These are phyloP conservation scores for Baronia brevicornis DNA, from an alignment of 2,888 invertebrate genomes.

Conservation along the genomic window DNA sequence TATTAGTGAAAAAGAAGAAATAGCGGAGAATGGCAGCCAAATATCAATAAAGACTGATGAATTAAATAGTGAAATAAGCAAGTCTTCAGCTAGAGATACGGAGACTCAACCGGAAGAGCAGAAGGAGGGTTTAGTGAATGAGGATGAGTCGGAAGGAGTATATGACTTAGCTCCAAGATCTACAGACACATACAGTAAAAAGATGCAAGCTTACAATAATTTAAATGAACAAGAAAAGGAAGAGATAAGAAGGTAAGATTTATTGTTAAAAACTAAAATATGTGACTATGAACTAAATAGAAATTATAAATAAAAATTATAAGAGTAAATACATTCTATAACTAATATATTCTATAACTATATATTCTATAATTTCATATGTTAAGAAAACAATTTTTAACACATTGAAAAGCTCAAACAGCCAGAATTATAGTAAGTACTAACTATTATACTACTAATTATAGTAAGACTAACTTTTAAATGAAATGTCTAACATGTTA, in stretches of 20 bases:
- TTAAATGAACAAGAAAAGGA: constrained; percentile 65
- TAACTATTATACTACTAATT: no score
- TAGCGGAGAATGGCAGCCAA: constrained; percentile 56
- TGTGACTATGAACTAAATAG: no score
- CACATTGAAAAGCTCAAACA: no score
- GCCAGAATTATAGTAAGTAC: no score
- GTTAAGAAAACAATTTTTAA: no score
- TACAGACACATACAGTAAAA: constrained; percentile 63
- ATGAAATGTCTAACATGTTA: no score
- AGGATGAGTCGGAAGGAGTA: constrained; percentile 58
- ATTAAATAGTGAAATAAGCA: constrained; percentile 53
- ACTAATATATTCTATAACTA: no score
- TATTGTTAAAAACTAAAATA: no score
- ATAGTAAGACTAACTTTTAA: no score
- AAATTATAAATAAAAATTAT: no score
- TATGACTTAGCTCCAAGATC: constrained; percentile 60
- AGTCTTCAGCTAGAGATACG: constrained; percentile 43
- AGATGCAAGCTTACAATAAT: constrained; percentile 65
- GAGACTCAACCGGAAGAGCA: constrained; percentile 37
- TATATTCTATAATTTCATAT: no score
- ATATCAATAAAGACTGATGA: constrained; percentile 61
- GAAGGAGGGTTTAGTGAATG: constrained; percentile 49
- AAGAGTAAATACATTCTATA: no score
- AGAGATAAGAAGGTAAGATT: constrained; percentile 54
- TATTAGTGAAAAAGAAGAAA: constrained; percentile 42